Evolutionary conservation across 1,140 invertebrate genomes (phyloP).

Genomic region (Drosophila guanche): DNA sequence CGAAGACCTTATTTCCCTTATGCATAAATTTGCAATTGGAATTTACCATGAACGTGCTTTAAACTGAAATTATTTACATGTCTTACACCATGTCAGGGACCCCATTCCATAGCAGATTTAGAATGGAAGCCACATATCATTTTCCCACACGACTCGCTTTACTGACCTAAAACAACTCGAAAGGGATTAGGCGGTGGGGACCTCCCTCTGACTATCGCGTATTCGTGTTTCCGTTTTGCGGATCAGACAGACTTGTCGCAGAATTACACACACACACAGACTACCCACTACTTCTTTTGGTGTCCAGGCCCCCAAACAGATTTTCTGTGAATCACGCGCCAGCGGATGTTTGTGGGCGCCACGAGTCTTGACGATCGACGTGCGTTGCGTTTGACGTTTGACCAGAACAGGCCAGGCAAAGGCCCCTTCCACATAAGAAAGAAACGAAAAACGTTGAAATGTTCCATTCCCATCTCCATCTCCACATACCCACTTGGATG

Average conservation of each 20-base stretch:
- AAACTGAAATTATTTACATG: no score
- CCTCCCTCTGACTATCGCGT: conserved; percentile 16
- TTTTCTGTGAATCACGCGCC: conserved; percentile 48
- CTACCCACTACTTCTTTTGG: conserved; percentile 19
- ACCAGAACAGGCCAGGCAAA: conserved; percentile 23
- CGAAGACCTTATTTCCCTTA: no score
- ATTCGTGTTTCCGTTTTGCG: conserved; percentile 40
- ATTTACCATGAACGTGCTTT: no score
- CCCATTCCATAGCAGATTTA: no score
- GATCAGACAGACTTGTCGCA: conserved; percentile 32
- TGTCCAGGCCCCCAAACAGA: conserved; percentile 38
- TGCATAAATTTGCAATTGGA: no score
- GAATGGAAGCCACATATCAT: background rate
- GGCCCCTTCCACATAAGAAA: no score
- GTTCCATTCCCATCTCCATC: conserved; percentile 4
- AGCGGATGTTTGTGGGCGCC: conserved; percentile 74
- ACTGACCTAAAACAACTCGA: conserved; percentile 73
- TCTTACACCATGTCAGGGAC: no score
- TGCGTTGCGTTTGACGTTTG: conserved; percentile 56
- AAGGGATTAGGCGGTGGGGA: conserved; percentile 52
- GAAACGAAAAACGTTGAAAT: conserved; percentile 28
- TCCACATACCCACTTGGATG: background rate
- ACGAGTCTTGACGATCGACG: conserved; percentile 50
- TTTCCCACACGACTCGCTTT: conserved; percentile 37
- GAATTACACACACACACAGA: conserved; percentile 2